Conservation (phyloP, 2,113 vertebrate genomes). For the Lethenteron camtschaticum region DNA sequence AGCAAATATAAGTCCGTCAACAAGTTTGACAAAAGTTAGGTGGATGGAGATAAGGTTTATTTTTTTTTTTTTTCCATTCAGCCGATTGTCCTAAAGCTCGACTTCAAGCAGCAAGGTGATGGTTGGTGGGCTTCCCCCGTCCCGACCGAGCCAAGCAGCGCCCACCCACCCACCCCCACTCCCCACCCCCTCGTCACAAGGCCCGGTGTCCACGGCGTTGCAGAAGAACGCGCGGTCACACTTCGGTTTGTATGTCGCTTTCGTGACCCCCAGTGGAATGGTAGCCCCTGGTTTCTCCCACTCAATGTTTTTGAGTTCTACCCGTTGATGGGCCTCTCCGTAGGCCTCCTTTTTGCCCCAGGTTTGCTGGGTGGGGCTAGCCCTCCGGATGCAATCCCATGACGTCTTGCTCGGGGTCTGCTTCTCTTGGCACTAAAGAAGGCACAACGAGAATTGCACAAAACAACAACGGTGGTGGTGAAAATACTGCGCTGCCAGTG, state of each 20-base stretch:
- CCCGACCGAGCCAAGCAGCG: background rate
- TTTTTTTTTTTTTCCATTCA: background rate
- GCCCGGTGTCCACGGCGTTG: background rate
- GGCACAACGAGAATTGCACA: background rate
- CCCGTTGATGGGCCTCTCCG: background rate
- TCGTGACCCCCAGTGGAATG: constrained; percentile 2
- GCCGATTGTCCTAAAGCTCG: background rate
- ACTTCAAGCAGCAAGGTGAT: background rate
- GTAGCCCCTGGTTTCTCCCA: background rate
- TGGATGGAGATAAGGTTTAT: background rate
- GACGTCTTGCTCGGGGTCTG: background rate
- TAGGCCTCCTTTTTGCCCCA: background rate
- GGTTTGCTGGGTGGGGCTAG: background rate
- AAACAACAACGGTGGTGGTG: background rate
- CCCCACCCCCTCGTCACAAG: background rate
- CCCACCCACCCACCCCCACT: background rate
- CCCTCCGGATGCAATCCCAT: constrained; percentile 1
- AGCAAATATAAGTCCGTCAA: background rate
- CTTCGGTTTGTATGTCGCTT: constrained; percentile 5
- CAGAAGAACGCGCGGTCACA: background rate
- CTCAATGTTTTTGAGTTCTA: constrained; percentile 1
- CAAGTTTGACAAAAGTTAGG: too few species aligned
- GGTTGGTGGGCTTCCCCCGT: background rate
- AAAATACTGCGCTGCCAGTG: background rate
- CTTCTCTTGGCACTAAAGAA: background rate